A percentile compares a stretch with the other conserved stretches of the same genome.
phyloP scores from a whole-genome alignment of 2,797 vertebrate species.

The Amblyopsis hoosieri region DNA sequence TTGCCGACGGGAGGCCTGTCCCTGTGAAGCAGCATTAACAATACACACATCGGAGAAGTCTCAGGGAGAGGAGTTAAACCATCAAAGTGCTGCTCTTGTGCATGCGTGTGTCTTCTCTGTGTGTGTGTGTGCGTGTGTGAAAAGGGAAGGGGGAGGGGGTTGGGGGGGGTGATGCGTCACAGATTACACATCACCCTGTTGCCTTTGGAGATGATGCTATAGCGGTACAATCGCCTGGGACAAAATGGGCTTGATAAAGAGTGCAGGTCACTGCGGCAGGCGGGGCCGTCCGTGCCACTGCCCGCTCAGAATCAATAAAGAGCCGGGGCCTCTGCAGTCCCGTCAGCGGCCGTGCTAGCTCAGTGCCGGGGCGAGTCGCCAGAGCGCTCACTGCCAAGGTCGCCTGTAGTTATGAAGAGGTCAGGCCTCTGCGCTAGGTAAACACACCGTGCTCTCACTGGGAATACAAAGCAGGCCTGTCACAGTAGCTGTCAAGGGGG shows the following conservation, averaged over 20 bases:
- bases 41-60: constrained; percentile 28
- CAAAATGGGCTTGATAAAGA: constrained; percentile 60
- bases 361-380: constrained; percentile 43
- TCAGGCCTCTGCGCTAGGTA: constrained; percentile 61
- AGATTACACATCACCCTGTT: constrained; percentile 32
- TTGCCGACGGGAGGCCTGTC: constrained; percentile 41
- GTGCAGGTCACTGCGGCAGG: constrained; percentile 60
- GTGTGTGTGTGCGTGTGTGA: constrained; percentile 1
- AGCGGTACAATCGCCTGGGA: constrained; percentile 28
- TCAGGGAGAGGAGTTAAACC: constrained; percentile 19
- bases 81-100: constrained; percentile 5
- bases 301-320: constrained; percentile 66
- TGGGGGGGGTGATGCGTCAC: neutral
- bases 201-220: constrained; percentile 13
- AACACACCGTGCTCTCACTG: constrained; percentile 56
- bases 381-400: constrained; percentile 57
- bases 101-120: too few species aligned
- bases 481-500: constrained; percentile 37
- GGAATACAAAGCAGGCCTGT: constrained; percentile 67
- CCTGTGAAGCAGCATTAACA: constrained; percentile 42
- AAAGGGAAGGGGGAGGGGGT: too few species aligned
- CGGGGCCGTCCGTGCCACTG: constrained; percentile 43
- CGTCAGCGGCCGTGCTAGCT: constrained; percentile 51
- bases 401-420: constrained; percentile 65
- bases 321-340: constrained; percentile 49